These are phyloP conservation scores for Parauchenoglanis punctatus DNA, from an alignment of 2,797 vertebrate genomes.

Conservation along the genomic window DNA sequence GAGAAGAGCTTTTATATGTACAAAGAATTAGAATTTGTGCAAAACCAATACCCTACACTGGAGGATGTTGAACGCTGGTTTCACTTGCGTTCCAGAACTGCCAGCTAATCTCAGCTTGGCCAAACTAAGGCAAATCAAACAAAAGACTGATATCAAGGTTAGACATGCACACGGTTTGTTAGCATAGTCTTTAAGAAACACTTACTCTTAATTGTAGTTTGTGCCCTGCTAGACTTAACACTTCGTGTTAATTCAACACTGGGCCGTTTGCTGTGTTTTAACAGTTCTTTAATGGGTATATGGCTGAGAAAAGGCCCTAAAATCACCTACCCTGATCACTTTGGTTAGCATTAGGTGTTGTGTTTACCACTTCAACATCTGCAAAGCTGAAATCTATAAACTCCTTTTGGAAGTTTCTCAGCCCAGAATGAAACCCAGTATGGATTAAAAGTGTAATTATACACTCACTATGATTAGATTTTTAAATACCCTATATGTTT, in stretches of 20 bases:
- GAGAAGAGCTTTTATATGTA: conserved; percentile 26
- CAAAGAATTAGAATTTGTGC: conserved; percentile 14
- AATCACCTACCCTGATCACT: not conserved
- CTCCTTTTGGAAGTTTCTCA: not conserved
- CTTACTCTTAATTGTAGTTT: not conserved
- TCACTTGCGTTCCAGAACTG: not conserved
- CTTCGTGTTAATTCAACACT: not conserved
- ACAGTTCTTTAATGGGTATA: conserved; percentile 9
- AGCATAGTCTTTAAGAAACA: not conserved
- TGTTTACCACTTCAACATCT: conserved; percentile 4
- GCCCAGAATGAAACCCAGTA: not conserved
- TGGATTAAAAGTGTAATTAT: not conserved
- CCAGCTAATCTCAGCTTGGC: not conserved
- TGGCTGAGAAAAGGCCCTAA: not conserved
- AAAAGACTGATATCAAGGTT: not conserved
- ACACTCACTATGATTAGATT: not conserved
- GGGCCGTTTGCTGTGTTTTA: not conserved
- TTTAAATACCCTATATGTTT: not conserved
- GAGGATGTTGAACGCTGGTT: not conserved
- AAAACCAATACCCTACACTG: not conserved
- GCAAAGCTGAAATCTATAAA: not conserved
- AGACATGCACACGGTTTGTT: not conserved
- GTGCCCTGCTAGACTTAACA: no score
- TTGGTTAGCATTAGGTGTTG: not conserved
- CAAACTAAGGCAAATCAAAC: not conserved